Evolutionary conservation across 2,888 invertebrate species (phyloP).

Genomic region (Deladenus siricidicola): DNA sequence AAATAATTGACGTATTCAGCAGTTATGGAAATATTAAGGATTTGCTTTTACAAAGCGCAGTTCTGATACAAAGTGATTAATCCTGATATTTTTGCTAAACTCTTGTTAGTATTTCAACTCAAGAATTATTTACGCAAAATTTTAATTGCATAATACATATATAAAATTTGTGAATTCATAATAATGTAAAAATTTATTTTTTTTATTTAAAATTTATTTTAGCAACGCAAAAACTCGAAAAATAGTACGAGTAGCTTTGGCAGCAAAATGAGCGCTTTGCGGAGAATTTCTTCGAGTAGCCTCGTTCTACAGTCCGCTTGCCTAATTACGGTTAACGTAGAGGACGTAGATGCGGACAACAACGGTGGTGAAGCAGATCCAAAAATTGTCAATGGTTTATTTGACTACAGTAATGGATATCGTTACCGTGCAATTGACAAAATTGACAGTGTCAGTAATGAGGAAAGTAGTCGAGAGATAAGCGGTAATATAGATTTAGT

Average conservation of each 20-base stretch:
- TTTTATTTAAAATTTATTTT: neutral
- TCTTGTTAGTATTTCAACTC: no score
- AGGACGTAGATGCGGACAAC: neutral
- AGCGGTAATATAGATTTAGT: no score
- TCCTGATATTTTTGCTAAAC: no score
- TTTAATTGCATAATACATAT: no score
- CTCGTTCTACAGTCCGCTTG: conserved; percentile 2
- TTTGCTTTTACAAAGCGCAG: no score
- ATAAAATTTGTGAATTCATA: no score
- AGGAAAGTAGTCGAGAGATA: neutral
- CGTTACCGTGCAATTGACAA: neutral
- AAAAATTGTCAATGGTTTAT: neutral
- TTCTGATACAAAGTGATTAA: no score
- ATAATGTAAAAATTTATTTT: neutral
- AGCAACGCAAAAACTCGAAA: neutral
- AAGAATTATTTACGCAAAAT: no score
- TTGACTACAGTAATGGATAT: neutral
- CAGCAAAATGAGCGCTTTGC: conserved; percentile 1
- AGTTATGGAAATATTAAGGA: no score
- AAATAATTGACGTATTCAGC: no score
- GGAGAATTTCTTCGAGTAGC: neutral
- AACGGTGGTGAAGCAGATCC: neutral
- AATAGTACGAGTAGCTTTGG: neutral
- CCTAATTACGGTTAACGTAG: neutral
- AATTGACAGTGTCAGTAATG: neutral